Evolutionary conservation across 2,113 vertebrate genomes (phyloP).

Genomic region (Anhinga rufa): DNA sequence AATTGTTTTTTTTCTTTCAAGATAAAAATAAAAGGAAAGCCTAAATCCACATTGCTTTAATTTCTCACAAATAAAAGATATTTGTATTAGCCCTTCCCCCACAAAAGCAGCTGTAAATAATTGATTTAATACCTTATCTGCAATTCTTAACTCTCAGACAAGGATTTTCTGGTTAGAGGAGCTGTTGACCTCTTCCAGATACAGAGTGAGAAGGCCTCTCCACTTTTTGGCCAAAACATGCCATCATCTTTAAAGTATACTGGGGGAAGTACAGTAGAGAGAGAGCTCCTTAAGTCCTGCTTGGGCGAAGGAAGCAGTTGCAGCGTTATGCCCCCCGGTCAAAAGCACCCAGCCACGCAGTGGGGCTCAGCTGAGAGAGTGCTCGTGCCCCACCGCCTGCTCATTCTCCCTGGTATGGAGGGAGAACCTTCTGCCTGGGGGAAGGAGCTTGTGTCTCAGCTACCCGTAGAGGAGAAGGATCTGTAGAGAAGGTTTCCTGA

Average conservation of each 20-base stretch:
- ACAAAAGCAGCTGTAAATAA: neutral
- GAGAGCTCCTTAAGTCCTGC: neutral
- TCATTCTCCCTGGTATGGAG: rapidly evolving
- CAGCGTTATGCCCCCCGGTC: rapidly evolving
- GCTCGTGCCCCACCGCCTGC: rapidly evolving
- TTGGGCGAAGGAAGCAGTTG: neutral
- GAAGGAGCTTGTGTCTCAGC: neutral
- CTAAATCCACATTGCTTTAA: neutral
- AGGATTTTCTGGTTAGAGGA: neutral
- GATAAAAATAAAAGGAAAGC: neutral
- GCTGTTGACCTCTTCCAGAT: neutral
- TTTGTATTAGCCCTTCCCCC: neutral
- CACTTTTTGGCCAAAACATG: neutral
- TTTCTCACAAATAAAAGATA: neutral
- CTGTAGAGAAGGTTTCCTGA: neutral
- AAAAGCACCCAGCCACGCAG: neutral
- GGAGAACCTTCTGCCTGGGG: neutral
- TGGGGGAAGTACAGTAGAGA: neutral
- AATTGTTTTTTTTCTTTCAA: neutral
- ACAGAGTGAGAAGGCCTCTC: neutral
- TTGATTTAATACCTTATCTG: neutral
- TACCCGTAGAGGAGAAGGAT: neutral
- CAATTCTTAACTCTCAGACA: neutral
- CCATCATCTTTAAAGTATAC: neutral
- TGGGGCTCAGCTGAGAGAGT: neutral